phyloP scores from a whole-genome alignment of 1,140 invertebrate species.

The Philopotamus ludificatus region DNA sequence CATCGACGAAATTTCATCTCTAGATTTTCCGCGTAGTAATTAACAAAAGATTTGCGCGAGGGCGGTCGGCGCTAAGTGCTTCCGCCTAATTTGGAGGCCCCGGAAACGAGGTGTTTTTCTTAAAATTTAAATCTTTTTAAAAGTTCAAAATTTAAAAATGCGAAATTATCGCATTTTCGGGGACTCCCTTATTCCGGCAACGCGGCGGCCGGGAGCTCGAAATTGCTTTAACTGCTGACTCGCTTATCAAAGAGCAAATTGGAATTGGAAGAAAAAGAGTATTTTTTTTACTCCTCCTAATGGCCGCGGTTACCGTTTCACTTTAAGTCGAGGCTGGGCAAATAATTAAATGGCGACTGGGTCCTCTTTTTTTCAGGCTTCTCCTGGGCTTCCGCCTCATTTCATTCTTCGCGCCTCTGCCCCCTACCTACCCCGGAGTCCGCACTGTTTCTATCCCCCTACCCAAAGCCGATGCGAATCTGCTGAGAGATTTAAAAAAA shows the following conservation, averaged over 20 bases:
- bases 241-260: conserved; percentile 41
- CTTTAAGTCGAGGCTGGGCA: conserved; percentile 21
- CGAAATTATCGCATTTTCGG: conserved; percentile 7
- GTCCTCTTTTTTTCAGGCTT: conserved; percentile 23
- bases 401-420: conserved; percentile 2
- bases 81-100: background rate
- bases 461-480: no score
- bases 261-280: conserved; percentile 34
- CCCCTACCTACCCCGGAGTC: no score
- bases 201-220: background rate
- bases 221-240: conserved; percentile 40
- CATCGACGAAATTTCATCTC: background rate
- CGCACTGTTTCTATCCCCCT: no score
- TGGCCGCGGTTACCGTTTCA: conserved; percentile 35
- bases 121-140: background rate
- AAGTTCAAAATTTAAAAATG: conserved; percentile 1
- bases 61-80: background rate
- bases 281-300: conserved; percentile 32
- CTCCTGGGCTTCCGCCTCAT: conserved; percentile 5
- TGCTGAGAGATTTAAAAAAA: no score
- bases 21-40: background rate
- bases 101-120: background rate
- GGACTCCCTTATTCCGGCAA: background rate
- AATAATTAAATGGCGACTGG: conserved; percentile 33
- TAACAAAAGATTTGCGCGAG: background rate